phyloP scores from a whole-genome alignment of 2,888 invertebrate species.

The Dioctria linearis region DNA sequence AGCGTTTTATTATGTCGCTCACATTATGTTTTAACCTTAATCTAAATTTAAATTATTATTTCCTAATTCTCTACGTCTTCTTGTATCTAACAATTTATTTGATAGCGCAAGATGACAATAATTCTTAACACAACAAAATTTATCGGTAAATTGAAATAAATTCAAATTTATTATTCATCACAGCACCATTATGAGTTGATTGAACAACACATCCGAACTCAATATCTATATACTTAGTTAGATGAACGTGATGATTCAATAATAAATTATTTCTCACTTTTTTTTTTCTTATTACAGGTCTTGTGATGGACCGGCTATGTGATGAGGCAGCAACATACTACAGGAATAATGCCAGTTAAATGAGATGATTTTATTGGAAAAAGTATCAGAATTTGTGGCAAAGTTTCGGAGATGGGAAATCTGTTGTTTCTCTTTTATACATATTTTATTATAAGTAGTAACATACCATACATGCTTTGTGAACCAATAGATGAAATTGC shows the following conservation, averaged over 20 bases:
- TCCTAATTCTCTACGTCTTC: too few species aligned
- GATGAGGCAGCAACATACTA: neutral
- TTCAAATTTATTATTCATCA: too few species aligned
- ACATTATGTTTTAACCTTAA: too few species aligned
- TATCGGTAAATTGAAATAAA: too few species aligned
- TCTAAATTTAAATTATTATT: too few species aligned
- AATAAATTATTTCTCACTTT: constrained; percentile 30
- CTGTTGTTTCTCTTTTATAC: constrained; percentile 14
- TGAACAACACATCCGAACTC: constrained; percentile 12
- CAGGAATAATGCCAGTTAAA: constrained; percentile 33
- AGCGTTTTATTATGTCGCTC: too few species aligned
- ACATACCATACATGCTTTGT: neutral
- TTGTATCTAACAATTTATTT: too few species aligned
- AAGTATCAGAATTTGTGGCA: constrained; percentile 6
- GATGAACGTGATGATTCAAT: constrained; percentile 26
- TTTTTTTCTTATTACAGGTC: constrained; percentile 11
- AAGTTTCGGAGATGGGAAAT: constrained; percentile 47
- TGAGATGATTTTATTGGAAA: constrained; percentile 40
- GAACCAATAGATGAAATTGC: constrained; percentile 12
- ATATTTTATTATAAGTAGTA: constrained; percentile 36
- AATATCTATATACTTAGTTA: neutral
- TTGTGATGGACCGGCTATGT: neutral
- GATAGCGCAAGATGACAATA: too few species aligned
- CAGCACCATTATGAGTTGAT: constrained; percentile 16
- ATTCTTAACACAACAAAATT: too few species aligned